A percentile compares a stretch with the other conserved stretches of the same genome.
phyloP scores from a whole-genome alignment of 2,888 invertebrate species.

The Microplitis manilae region DNA sequence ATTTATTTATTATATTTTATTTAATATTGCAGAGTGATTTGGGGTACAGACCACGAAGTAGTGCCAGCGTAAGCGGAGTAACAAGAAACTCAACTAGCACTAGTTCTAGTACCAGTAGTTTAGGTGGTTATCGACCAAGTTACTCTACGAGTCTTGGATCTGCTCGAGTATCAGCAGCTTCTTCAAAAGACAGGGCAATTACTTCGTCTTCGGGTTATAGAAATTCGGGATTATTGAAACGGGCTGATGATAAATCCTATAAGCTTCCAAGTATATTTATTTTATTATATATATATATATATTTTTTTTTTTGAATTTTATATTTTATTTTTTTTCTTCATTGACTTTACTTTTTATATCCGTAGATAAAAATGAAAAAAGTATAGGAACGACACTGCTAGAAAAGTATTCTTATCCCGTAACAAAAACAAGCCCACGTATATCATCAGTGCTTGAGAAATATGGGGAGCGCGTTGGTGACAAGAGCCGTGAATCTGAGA shows the following conservation, averaged over 20 bases:
- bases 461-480: conserved; percentile 62
- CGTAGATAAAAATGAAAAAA: conserved; percentile 52
- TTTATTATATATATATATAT: neutral
- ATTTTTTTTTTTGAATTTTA: neutral
- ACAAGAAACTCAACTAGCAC: conserved; percentile 57
- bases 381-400: conserved; percentile 60
- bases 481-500: conserved; percentile 63
- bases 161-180: conserved; percentile 46
- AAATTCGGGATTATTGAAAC: conserved; percentile 58
- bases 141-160: conserved; percentile 57
- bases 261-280: conserved; percentile 64
- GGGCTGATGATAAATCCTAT: conserved; percentile 63
- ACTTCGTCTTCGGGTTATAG: conserved; percentile 54
- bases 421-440: conserved; percentile 61
- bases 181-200: conserved; percentile 57
- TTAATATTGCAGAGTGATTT: conserved; percentile 60
- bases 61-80: conserved; percentile 53
- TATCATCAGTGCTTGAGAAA: conserved; percentile 64
- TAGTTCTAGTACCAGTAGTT: conserved; percentile 58
- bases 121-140: conserved; percentile 63
- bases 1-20: neutral
- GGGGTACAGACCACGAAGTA: conserved; percentile 60
- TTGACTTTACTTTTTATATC: neutral
- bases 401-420: conserved; percentile 62
- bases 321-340: neutral